Evolutionary conservation across 2,113 vertebrate genomes (phyloP), one percentile per base, ranked within the genome.

Genomic region (Menidia beryllina): DNA sequence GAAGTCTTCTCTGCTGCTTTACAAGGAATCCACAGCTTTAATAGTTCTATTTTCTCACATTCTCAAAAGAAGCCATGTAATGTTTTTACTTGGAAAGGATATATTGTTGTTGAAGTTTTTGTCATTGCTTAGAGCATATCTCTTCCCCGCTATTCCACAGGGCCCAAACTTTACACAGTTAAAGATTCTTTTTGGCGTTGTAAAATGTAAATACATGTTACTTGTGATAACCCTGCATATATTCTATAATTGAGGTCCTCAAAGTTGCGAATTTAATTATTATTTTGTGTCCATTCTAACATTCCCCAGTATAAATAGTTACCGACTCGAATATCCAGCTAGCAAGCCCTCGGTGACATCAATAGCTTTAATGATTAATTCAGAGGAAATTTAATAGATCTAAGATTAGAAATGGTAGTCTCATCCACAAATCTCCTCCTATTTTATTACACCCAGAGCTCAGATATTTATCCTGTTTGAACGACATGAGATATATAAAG

Each of bases 311-410:
- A 83, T 58, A 86, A 84, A 83, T 78, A 68, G 82, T 76, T 86
- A 86, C 84, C 65, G 87, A 90, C 82, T 84, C 51, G 19, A 54
- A 53, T 77, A 72, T 74, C 59, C 38, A 23, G 62, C 84, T 83
- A 88, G 89, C 86, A 88, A 89, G 73, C 74, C 75, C 68, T 24
- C 47, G 17, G 79, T 86, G 83, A 88, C 84, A 89, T 82, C 75
- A 75, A 86, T 77, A 76, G 77, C 82, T 87, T 62, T 85, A 79
- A 90, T 91, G 86, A 90, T 90, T 91, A 84, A 90, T 90, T 83
- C 88, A 80, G 85, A 88, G 83, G 63, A 61, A 47, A 69, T 81
- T 75, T 62, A 86, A 87, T 83, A 77, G 87, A 90, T 84, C 85
- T 78, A 68, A 88, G 86, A 90, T 89, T 88, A 90, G 84, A 90